phyloP scores from a whole-genome alignment of 2,113 vertebrate genomes.

The Octodon degus region DNA sequence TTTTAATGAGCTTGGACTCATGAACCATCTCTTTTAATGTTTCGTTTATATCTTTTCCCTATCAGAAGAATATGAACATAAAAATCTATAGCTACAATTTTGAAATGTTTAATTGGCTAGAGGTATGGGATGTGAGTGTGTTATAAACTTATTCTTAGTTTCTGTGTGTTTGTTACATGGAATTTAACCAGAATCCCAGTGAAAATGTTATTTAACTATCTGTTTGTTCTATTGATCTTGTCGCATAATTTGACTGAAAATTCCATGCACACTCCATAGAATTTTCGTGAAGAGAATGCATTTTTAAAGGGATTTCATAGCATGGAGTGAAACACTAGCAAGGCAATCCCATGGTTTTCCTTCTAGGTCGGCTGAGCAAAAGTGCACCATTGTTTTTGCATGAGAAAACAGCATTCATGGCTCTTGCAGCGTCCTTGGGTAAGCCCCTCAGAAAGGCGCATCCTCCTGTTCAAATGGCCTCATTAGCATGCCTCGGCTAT shows the following conservation, averaged over 20 bases:
- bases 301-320: neutral
- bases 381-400: neutral
- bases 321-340: neutral
- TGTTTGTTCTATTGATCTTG: neutral
- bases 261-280: neutral
- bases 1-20: neutral
- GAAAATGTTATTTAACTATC: neutral
- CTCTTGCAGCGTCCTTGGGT: neutral
- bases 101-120: neutral
- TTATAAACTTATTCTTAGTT: neutral
- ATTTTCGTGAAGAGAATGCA: neutral
- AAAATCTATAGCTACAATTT: neutral
- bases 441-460: neutral
- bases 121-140: neutral
- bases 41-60: neutral
- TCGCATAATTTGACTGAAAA: constrained; percentile 5
- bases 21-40: neutral
- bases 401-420: neutral
- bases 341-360: neutral
- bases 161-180: neutral
- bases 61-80: neutral
- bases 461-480: neutral
- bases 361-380: neutral
- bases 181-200: neutral
- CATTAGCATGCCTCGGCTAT: neutral